Evolutionary conservation across 2,797 vertebrate species (phyloP), one percentile per base, ranked within the genome.

Genomic region (Rhinella marina): DNA sequence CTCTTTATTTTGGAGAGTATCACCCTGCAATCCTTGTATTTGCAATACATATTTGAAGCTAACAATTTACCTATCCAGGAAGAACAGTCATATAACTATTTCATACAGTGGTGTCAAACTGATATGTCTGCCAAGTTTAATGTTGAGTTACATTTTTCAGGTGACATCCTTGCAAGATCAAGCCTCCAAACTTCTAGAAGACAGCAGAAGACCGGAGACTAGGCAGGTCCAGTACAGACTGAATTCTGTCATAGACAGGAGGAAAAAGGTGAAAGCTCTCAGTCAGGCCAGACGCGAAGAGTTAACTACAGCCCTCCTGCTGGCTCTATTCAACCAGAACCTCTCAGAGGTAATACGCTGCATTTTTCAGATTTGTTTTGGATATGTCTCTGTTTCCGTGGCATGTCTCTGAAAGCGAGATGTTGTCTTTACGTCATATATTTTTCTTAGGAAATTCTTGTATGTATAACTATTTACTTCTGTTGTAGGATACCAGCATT

Each of bases 111-210:
- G 1, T 13, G 17, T 29, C 13, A 17, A 68, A 68, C 25, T 17
- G 27, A 68, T 68, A 29, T 5, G 7, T 68, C 25, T 68, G 27
- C 5, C 66, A 68, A 14, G 29, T 8, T 5, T 14, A 21, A 29
- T 59, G 57, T 17, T 59, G 17, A 17, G 13, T 68, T 29, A 13
- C 27, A 68, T 8, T 84, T 83, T 85, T 23, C 92, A 98, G 96
- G 94, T 96, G 90, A 88, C 81, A 0, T 94, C 95, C 61, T 93
- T 98, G 91, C 92, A 93, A 90, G 95, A 97, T 16, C 95, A 95
- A 78, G 92, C 93, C 7, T 93, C 93, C 32, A 91, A 9, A 0
- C 90, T 97, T 50, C 92, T 88, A 82, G 91, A 92, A 64, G 29
- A 66, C n/a, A 84, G 93, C 78, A 95, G 90, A 79, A 82, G 90